These are phyloP conservation scores for Prosopocoilus inquinatus DNA, from an alignment of 2,888 invertebrate genomes.

Conservation along the genomic window DNA sequence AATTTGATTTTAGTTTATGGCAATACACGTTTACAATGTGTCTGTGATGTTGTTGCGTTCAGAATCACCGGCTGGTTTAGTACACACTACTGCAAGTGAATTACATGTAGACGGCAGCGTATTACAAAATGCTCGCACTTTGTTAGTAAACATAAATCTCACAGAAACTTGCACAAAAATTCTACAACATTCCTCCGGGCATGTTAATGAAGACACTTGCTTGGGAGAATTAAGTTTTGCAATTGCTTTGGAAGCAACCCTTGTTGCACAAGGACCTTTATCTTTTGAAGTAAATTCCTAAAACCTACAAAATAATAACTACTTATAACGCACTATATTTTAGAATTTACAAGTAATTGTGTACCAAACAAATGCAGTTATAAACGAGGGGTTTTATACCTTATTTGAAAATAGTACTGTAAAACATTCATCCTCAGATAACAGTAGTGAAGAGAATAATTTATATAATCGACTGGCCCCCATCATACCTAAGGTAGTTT, in stretches of 20 bases:
- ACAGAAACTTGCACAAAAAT: conserved; percentile 64
- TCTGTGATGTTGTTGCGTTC: conserved; percentile 62
- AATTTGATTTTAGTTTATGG: conserved; percentile 68
- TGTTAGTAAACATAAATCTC: conserved; percentile 72
- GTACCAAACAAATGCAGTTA: conserved; percentile 57
- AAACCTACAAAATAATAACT: not conserved
- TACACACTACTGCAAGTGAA: conserved; percentile 70
- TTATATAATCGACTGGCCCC: conserved; percentile 68
- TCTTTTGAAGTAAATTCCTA: conserved; percentile 67
- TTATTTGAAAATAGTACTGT: conserved; percentile 50
- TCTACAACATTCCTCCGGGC: conserved; percentile 53
- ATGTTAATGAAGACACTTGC: conserved; percentile 56
- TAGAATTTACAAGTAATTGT: conserved; percentile 67
- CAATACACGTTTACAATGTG: conserved; percentile 76
- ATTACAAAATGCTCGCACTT: conserved; percentile 65
- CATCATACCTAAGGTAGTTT: conserved; percentile 72
- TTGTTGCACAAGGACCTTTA: conserved; percentile 80
- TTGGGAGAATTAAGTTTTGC: conserved; percentile 73
- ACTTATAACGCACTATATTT: conserved; percentile 33
- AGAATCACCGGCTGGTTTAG: conserved; percentile 65
- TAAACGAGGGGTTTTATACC: conserved; percentile 60
- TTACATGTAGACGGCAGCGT: conserved; percentile 68
- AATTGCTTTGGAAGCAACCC: conserved; percentile 71
- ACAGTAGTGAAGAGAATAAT: conserved; percentile 53
- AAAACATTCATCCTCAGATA: conserved; percentile 43